Evolutionary conservation across 2,888 invertebrate genomes (phyloP), one percentile per base, ranked within the genome.

Genomic region (Ophion ventricosus): DNA sequence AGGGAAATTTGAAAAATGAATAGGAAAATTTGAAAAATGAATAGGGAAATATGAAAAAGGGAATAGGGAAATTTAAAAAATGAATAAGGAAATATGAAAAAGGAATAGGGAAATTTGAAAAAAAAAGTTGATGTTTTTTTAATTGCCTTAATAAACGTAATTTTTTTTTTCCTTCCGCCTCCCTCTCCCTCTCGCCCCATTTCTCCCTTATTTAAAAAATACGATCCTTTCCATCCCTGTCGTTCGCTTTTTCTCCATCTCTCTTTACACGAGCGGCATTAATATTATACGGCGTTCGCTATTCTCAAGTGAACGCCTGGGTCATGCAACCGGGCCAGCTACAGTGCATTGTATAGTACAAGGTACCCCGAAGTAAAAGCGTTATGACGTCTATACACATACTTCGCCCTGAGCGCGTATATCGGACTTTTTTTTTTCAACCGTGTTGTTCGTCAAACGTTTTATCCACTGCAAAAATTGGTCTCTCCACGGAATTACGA

Each of bases 311-410:
- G 61, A 69, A 59, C 79, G 66, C 79, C 73, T 59, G 67, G 80
- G 72, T 74, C 77, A 83, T 80, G 80, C 76, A 77, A 83, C 76
- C 72, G 54, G 76, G 83, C 67, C 73, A 54, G 73, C 80, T n/a
- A 26, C 73, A 73, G 63, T 69, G 77, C 29, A 72, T n/a, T n/a
- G 63, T 69, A 23, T 54, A 63, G 29, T 63, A 63, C 14, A 11
- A 43, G 14, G 43, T 14, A 11, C 57, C 72, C 20, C 63, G 57
- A 40, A 73, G 57, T 73, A 66, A 79, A 79, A 72, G 64, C 63
- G 40, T 64, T 73, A 64, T 79, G 72, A 72, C 79, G 54, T 25
- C 56, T 40, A 49, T 61, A 40, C 20, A 61, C 29, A 25, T 40
- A 64, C 54, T 23, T 67, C 59, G 63, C 70, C 35, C 20, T 25